Percentiles rank a stretch among this genome's conserved stretches.
phyloP scores from a whole-genome alignment of 1,140 invertebrate genomes.

The Dufourea novaeangliae region DNA sequence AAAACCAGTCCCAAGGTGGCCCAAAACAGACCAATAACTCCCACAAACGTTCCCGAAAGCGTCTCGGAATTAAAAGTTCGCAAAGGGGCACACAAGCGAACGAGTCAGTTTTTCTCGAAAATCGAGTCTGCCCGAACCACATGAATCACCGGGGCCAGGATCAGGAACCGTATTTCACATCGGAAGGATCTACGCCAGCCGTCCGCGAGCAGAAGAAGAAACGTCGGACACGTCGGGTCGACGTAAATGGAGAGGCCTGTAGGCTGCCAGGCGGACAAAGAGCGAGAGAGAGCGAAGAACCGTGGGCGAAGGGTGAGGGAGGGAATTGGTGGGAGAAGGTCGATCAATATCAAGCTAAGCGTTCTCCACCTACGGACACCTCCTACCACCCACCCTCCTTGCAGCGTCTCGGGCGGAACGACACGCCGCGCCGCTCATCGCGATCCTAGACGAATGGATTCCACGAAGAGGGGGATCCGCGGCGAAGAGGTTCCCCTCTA shows the following conservation, averaged over 20 bases:
- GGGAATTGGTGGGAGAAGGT: conserved; percentile 61
- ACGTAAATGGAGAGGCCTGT: conserved; percentile 53
- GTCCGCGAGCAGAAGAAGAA: conserved; percentile 7
- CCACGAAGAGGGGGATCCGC: neutral
- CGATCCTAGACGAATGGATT: conserved; percentile 38
- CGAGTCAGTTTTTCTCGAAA: neutral
- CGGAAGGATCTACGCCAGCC: neutral
- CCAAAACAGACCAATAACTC: too few relatives aligned
- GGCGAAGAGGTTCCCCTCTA: conserved; percentile 19
- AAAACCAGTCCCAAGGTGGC: too few relatives aligned
- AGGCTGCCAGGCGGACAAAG: conserved; percentile 18
- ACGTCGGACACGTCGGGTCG: conserved; percentile 28
- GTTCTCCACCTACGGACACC: conserved; percentile 64
- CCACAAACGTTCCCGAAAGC: too few relatives aligned
- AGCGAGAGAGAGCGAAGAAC: conserved; percentile 55
- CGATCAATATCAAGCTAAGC: conserved; percentile 76
- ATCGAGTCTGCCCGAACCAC: neutral
- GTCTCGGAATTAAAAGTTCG: too few relatives aligned
- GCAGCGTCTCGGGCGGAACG: conserved; percentile 13
- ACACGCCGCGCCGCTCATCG: conserved; percentile 22
- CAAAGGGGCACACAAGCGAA: too few relatives aligned
- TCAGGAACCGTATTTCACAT: neutral
- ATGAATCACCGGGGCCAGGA: neutral
- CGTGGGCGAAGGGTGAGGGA: conserved; percentile 45
- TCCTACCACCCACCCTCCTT: neutral